Base-by-base conservation (phyloP, 2,113 vertebrate species). In the Urocolius indicus region DNA sequence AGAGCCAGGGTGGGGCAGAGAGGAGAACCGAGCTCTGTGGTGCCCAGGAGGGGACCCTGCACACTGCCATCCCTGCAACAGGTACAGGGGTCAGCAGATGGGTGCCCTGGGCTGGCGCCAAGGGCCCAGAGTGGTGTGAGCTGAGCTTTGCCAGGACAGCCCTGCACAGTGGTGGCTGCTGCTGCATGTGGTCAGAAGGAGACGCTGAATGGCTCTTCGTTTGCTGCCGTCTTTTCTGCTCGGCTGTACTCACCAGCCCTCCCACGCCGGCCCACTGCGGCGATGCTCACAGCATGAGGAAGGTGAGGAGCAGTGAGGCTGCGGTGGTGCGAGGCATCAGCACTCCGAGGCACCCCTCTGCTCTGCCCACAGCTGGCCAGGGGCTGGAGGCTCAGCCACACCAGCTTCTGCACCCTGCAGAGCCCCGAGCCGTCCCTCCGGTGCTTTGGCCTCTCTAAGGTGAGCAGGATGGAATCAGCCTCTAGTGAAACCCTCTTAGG, bases 1-100 rank as follows among this genome's bases (percentile, higher is more conserved):
- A 13, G 19, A 54, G 16, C 30, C 13, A 9, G 51, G 46, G 0
- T 0, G 1, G 38, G 38, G 32, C 43, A 30, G 61, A 67, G 52
- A 17, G 59, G 54, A 17, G 20, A 52, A 10, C 6, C 1, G 0
- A 62, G 22, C 2, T 0, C 13, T 2, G 0, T 0, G 0, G 38
- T 54, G 38, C 36, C 38, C 3, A 1, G 3, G 24, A n/a, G 32
- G 21, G 51, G 2, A 48, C 10, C 26, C 27, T 6, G 0, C 52
- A 29, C 0, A 0, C 36, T 73, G 58, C n/a, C 1, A 1, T 1
- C 5, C 46, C 62, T 0, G 0, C 13, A 45, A 34, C n/a, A 55
- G 29, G 87, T 58, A 22, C 16, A 73, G 48, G n/a, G 10, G 26
- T 21, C 2, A 5, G 23, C 1, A 6, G 26, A 2, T 0, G 6